A percentile compares a stretch with the other conserved stretches of the same genome.
Conservation (phyloP, 2,888 invertebrate genomes). For the Alloscopus bannaensis region DNA sequence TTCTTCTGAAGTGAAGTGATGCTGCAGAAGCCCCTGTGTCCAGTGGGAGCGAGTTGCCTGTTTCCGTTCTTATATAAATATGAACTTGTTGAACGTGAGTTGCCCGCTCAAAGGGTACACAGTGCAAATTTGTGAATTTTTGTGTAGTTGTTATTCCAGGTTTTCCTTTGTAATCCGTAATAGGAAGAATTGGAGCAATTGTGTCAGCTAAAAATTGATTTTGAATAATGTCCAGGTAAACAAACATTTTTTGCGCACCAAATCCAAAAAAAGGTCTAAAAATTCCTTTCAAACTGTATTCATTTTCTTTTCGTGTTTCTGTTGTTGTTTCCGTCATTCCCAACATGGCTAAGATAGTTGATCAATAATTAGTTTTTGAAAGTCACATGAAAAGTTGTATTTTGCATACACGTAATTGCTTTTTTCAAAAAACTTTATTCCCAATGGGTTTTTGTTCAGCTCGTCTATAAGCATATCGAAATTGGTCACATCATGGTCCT, state of each 20-base stretch:
- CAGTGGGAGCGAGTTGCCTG: slow-evolving; percentile 22
- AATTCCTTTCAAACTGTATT: too few relatives aligned
- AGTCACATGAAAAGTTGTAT: too few relatives aligned
- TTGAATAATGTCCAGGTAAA: slow-evolving; percentile 39
- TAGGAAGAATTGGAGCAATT: slow-evolving; percentile 20
- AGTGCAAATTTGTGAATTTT: slow-evolving; percentile 31
- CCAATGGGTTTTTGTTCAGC: too few relatives aligned
- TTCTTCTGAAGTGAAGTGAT: slow-evolving; percentile 46
- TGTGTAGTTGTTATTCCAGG: not conserved
- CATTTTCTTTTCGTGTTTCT: too few relatives aligned
- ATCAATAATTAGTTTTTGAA: too few relatives aligned
- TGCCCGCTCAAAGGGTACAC: not conserved
- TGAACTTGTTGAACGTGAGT: not conserved
- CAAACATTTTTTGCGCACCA: slow-evolving; percentile 31
- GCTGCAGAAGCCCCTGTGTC: slow-evolving; percentile 14
- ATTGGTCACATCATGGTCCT: too few relatives aligned
- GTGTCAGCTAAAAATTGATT: slow-evolving; percentile 15
- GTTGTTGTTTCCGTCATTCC: too few relatives aligned
- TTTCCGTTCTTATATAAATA: slow-evolving; percentile 44
- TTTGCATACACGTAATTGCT: too few relatives aligned
- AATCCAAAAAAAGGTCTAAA: slow-evolving; percentile 29
- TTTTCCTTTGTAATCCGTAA: slow-evolving; percentile 22
- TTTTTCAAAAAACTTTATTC: too few relatives aligned
- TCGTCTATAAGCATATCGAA: too few relatives aligned
- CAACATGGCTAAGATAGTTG: too few relatives aligned